Conservation (phyloP, 2,888 invertebrate species). For the Leptothorax acervorum region DNA sequence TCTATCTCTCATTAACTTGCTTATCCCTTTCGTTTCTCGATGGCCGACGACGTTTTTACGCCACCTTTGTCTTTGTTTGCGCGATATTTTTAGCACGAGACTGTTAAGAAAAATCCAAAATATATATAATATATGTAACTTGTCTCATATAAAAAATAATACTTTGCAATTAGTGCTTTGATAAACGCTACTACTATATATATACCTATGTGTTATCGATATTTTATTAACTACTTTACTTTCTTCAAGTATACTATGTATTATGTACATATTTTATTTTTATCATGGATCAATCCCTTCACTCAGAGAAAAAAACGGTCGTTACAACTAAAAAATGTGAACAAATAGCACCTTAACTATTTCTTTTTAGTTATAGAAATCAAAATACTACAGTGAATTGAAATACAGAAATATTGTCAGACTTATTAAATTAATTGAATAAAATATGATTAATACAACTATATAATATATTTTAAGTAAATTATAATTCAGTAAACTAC, state of each 20-base stretch:
- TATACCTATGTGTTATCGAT: neutral
- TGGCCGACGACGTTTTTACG: conserved; percentile 42
- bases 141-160: neutral
- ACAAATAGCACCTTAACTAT: too few relatives aligned
- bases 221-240: neutral
- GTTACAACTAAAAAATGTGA: too few relatives aligned
- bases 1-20: conserved; percentile 62
- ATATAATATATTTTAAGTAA: too few relatives aligned
- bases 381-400: too few relatives aligned
- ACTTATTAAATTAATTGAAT: too few relatives aligned
- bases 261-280: conserved; percentile 1
- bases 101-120: neutral
- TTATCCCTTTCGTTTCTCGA: conserved; percentile 57
- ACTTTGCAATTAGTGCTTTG: neutral
- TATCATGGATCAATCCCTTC: neutral
- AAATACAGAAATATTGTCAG: too few relatives aligned
- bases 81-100: conserved; percentile 68
- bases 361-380: too few relatives aligned
- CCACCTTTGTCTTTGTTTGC: conserved; percentile 58
- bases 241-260: neutral
- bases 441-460: too few relatives aligned
- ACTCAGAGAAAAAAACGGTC: too few relatives aligned
- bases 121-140: neutral
- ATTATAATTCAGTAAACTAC: too few relatives aligned
- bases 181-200: neutral